Evolutionary conservation across 2,797 vertebrate species (phyloP).

Genomic region (Periophthalmus magnuspinnatus): DNA sequence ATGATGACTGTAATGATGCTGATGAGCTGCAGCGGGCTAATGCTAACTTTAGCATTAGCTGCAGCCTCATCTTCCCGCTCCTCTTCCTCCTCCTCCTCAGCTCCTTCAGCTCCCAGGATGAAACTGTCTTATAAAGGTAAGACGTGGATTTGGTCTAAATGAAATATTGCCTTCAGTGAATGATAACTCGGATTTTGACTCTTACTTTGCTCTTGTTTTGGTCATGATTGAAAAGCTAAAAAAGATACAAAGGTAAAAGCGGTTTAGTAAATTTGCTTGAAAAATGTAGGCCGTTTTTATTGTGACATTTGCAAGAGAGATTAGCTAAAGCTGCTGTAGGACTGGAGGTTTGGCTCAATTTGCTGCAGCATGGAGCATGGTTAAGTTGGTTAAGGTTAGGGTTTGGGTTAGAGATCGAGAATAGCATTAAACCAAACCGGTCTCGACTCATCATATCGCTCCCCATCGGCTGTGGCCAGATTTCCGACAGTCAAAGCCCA

Average conservation of each 20-base stretch:
- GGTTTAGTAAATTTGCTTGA: too few relatives aligned
- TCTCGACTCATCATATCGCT: too few relatives aligned
- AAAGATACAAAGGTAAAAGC: not conserved
- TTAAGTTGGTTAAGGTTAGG: too few relatives aligned
- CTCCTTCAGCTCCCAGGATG: slow-evolving; percentile 76
- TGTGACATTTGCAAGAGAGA: too few relatives aligned
- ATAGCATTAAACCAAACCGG: too few relatives aligned
- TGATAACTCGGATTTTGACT: too few relatives aligned
- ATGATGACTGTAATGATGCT: slow-evolving; percentile 77
- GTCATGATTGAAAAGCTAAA: not conserved
- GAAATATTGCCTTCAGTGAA: not conserved
- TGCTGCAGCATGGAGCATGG: too few relatives aligned
- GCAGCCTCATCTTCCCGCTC: slow-evolving; percentile 44
- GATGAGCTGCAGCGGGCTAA: slow-evolving; percentile 69
- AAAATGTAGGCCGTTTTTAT: too few relatives aligned
- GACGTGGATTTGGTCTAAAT: not conserved
- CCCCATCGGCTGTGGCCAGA: not conserved
- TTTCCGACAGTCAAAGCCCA: not conserved
- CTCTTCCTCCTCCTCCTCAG: slow-evolving; percentile 38
- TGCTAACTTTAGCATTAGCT: slow-evolving; percentile 66
- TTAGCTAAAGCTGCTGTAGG: too few relatives aligned
- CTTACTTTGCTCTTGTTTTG: too few relatives aligned
- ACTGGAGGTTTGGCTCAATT: too few relatives aligned
- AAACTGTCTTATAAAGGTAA: slow-evolving; percentile 83
- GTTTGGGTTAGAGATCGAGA: too few relatives aligned